phyloP scores from a whole-genome alignment of 2,888 invertebrate species.

The Coremacera marginata region DNA sequence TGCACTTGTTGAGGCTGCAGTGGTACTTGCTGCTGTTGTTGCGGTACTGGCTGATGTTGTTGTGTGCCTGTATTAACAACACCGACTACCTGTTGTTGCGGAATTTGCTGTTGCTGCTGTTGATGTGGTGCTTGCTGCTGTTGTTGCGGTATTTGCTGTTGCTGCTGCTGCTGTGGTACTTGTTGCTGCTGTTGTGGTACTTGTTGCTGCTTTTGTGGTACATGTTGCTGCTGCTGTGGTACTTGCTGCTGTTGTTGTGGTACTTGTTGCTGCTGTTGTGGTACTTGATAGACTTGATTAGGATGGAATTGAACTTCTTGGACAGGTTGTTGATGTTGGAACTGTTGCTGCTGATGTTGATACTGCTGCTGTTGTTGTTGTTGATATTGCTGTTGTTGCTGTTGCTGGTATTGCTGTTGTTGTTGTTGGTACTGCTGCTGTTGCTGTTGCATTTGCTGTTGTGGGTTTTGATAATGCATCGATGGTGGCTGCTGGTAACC shows the following conservation, averaged over 20 bases:
- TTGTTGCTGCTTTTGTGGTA: conserved; percentile 46
- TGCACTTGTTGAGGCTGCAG: conserved; percentile 41
- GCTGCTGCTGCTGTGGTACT: conserved; percentile 42
- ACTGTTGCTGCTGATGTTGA: conserved; percentile 55
- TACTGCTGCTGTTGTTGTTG: conserved; percentile 51
- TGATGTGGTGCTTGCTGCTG: conserved; percentile 52
- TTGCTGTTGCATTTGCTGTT: conserved; percentile 58
- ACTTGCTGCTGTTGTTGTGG: conserved; percentile 46
- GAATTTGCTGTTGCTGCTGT: conserved; percentile 48
- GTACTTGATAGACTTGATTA: conserved; percentile 60
- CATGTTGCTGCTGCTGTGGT: conserved; percentile 52
- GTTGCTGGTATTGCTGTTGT: conserved; percentile 51
- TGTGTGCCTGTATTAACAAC: no score
- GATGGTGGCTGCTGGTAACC: conserved; percentile 57
- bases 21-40: conserved; percentile 40
- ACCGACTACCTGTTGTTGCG: no score
- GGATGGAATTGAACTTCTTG: conserved; percentile 59
- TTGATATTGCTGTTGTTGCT: conserved; percentile 47
- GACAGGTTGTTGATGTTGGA: conserved; percentile 49
- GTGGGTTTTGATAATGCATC: conserved; percentile 58
- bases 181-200: conserved; percentile 47
- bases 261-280: conserved; percentile 37
- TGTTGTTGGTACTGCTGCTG: conserved; percentile 54
- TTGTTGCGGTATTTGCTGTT: conserved; percentile 28
- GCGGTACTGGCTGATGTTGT: conserved; percentile 44